phyloP scores from a whole-genome alignment of 1,140 invertebrate genomes.

The Drosophila ambigua region DNA sequence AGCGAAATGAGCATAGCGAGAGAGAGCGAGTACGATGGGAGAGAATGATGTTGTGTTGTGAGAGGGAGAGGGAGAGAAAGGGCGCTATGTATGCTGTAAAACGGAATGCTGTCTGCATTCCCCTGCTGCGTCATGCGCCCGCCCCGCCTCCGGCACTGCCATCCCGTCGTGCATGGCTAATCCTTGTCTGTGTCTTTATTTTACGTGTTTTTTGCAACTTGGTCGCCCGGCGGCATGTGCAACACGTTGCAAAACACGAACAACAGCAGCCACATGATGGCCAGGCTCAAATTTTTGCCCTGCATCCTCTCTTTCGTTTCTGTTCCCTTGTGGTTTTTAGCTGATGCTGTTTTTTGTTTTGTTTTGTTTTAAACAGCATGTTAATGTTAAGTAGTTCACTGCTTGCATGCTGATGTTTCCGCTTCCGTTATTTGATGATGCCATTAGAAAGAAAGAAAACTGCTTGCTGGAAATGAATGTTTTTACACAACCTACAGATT shows the following conservation, averaged over 20 bases:
- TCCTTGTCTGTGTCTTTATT: conserved; percentile 44
- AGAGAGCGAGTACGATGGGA: background rate
- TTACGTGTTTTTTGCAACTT: conserved; percentile 35
- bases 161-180: conserved; percentile 56
- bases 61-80: conserved; percentile 10
- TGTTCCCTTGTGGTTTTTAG: background rate
- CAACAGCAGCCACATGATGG: conserved; percentile 33
- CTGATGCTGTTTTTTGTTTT: conserved; percentile 1
- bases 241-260: conserved; percentile 62
- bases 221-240: conserved; percentile 48
- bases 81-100: conserved; percentile 29
- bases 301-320: background rate
- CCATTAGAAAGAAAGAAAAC: too few relatives aligned
- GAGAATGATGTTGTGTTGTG: too few relatives aligned
- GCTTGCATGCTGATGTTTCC: too few relatives aligned
- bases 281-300: conserved; percentile 18
- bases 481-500: too few relatives aligned
- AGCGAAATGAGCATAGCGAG: conserved; percentile 41
- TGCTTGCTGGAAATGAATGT: too few relatives aligned
- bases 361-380: too few relatives aligned
- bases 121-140: conserved; percentile 24
- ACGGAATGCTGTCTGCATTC: conserved; percentile 5
- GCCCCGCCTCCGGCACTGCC: background rate
- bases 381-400: too few relatives aligned
- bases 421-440: too few relatives aligned